Conservation (phyloP, 2,797 vertebrate species). For the Lemur catta region DNA sequence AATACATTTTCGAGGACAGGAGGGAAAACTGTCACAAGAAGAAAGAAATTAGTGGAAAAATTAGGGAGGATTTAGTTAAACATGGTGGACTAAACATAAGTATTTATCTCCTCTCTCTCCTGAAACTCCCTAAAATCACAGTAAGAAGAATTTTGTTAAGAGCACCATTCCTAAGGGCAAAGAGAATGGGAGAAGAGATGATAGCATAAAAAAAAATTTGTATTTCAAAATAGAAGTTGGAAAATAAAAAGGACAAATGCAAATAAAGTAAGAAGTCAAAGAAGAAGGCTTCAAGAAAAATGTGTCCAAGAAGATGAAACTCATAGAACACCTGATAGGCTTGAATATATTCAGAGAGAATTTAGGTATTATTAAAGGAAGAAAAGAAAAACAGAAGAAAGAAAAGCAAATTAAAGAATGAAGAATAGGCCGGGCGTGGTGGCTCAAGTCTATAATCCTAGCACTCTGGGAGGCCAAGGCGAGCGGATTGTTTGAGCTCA, state of each 20-base stretch:
- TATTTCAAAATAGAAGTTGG: neutral
- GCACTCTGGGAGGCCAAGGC: too few species aligned
- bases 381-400: neutral
- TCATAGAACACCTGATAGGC: neutral
- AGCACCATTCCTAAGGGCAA: neutral
- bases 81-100: neutral
- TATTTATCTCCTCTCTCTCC: neutral
- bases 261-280: neutral
- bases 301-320: neutral
- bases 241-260: neutral
- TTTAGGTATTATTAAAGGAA: neutral
- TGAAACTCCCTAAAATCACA: neutral
- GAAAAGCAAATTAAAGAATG: neutral
- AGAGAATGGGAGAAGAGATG: neutral
- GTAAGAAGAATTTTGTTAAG: neutral
- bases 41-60: neutral
- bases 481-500: too few species aligned
- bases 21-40: neutral
- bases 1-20: constrained; percentile 20
- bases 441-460: too few species aligned
- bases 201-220: neutral
- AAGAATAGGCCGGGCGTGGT: too few species aligned
- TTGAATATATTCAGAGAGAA: neutral
- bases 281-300: neutral
- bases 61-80: neutral